Base-by-base conservation (phyloP, 2,797 vertebrate genomes). In the Amblyopsis hoosieri region DNA sequence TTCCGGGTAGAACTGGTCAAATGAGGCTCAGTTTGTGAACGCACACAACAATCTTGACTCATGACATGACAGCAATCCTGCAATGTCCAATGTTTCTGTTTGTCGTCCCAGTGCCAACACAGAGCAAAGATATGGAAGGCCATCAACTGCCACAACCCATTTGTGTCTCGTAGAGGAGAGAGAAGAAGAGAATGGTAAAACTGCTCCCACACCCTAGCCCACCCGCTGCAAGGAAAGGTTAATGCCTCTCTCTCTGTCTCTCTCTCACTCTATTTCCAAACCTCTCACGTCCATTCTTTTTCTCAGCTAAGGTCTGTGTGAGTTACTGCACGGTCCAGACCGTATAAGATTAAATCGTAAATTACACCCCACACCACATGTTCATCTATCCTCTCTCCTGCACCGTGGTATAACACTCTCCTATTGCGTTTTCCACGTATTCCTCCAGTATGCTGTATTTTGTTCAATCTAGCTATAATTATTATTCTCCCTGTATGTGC, bases 341-440 rank as follows among this genome's bases (percentile, higher is more conserved):
- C 94, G 93, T 93, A 95, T 95, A 95, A 96, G 96, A 98, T 98
- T 96, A 97, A 96, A 98, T 96, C 95, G 96, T 97, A 98, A 97
- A 97, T 96, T 96, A 96, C 94, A 93, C 77, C 64, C 77, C 91
- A 93, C 93, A 94, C 94, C 93, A 93, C 94, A 96, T 95, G 95
- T 96, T 88, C 92, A 94, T 78, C 79, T 76, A 76, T 67, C 64
- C 78, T 64, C 69, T 65, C 67, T 64, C 72, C 68, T 58, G 37
- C 37, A 42, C 4, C 23, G 23, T 29, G 23, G 37, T 10, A 42
- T 42, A 8, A 42, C 1, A 42, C 37, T 85, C 70, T 74, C 75
- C 70, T 87, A 85, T 85, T 87, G 87, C 85, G 87, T 86, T 90
- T 84, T 72, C 81, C 64, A 54, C 81, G 85, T 80, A 87, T 86